Evolutionary conservation across 2,888 invertebrate species (phyloP), one percentile per base, ranked within the genome.

Genomic region (Willowsia nigromaculata): DNA sequence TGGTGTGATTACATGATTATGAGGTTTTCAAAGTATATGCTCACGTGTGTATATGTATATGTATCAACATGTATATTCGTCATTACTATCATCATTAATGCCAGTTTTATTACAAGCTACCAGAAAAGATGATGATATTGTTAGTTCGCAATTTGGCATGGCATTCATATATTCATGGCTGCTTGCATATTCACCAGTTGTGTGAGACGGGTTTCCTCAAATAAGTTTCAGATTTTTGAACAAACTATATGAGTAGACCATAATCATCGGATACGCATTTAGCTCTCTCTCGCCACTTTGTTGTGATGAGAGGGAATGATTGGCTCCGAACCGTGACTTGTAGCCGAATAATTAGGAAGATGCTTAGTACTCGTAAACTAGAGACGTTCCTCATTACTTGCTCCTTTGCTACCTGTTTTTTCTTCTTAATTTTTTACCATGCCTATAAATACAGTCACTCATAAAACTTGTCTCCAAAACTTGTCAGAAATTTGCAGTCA

Each of bases 301-400:
- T n/a, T 76, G 30, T 76, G 88, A 88, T 88, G 82, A 83, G 76
- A 81, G 78, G 59, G 71, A 81, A 81, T n/a, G 87, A 88, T 88
- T 88, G 82, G 76, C 88, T 53, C 18, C 65, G 83, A 76, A 88
- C 62, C 88, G 88, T 88, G 88, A 88, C 88, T 76, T 59, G 74
- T 76, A 76, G 76, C 59, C 59, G 50, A 83, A 78, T 88, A 88
- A 88, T 83, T 88, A 88, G 74, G 65, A 76, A 76, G 40, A 37
- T 68, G 4, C 27, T 76, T 50, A 30, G 40, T 78, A 78, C 71
- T 11, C 25, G n/a, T 33, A 33, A 62, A 33, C 25, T 80, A 71
- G 62, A 37, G 18, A 18, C 15, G 47, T 82, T 13, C 71, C 18
- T 37, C 25, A 68, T 37, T 43, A 43, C 11, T 43, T 13, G 9